Percentiles rank a stretch among this genome's conserved stretches.
phyloP scores from a whole-genome alignment of 1,140 invertebrate species.

The Diabrotica virgifera region DNA sequence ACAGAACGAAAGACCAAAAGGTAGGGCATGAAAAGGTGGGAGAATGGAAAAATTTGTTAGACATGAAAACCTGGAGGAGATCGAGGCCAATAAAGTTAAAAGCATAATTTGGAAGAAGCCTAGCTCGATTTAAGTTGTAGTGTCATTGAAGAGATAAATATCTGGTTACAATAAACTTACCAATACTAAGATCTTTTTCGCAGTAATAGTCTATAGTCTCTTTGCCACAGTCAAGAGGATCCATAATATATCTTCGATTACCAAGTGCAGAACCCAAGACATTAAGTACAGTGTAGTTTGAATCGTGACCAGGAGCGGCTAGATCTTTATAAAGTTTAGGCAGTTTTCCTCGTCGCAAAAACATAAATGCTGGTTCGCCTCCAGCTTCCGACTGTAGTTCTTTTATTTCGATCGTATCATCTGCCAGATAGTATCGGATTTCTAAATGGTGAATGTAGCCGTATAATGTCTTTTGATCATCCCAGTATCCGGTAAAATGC shows the following conservation, averaged over 20 bases:
- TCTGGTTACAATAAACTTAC: conserved; percentile 40
- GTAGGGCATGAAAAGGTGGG: no score
- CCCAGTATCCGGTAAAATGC: conserved; percentile 87
- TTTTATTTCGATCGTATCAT: conserved; percentile 87
- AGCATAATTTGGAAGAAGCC: no score
- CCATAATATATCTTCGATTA: conserved; percentile 59
- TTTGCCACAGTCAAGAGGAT: conserved; percentile 56
- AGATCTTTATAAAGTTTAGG: conserved; percentile 65
- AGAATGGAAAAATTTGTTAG: no score
- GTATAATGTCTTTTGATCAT: conserved; percentile 72
- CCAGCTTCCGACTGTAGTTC: conserved; percentile 69
- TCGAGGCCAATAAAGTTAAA: no score
- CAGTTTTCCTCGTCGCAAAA: conserved; percentile 72
- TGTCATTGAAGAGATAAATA: no score
- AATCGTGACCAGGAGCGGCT: conserved; percentile 57
- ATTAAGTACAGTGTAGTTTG: conserved; percentile 63
- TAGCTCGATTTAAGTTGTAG: no score
- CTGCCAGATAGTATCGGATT: conserved; percentile 79
- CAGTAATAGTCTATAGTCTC: conserved; percentile 60
- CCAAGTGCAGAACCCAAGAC: conserved; percentile 56
- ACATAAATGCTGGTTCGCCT: conserved; percentile 65
- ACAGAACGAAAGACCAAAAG: no score
- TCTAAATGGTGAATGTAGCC: conserved; percentile 73
- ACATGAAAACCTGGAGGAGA: no score
- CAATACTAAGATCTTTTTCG: conserved; percentile 76